A percentile compares a stretch with the other conserved stretches of the same genome.
Conservation (phyloP, 2,797 vertebrate genomes). For the Epinephelus awoara region DNA sequence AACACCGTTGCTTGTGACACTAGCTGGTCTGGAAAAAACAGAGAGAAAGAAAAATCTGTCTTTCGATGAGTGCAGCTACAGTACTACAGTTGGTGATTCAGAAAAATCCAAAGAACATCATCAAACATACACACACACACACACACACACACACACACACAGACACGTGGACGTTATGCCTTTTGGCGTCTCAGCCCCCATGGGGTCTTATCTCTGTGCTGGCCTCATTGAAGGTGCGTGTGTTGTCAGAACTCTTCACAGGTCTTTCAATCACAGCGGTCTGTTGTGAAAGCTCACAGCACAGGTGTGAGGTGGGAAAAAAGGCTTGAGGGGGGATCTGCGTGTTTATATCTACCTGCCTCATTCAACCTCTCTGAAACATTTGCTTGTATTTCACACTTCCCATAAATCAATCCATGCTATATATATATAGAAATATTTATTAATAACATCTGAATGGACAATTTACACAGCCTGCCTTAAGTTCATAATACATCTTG, state of each 20-base stretch:
- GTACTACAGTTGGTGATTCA: neutral
- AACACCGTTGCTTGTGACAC: too few species aligned
- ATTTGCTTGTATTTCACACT: neutral
- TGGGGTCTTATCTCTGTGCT: neutral
- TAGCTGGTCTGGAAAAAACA: too few species aligned
- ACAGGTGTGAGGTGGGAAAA: constrained; percentile 19
- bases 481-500: constrained; percentile 65
- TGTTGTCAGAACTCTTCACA: constrained; percentile 36
- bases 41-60: neutral
- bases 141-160: neutral
- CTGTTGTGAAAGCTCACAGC: constrained; percentile 29
- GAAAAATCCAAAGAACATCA: neutral
- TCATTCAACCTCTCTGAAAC: constrained; percentile 20
- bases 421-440: constrained; percentile 78
- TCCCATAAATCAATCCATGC: constrained; percentile 34
- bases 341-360: neutral
- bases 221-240: constrained; percentile 11
- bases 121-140: neutral
- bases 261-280: constrained; percentile 38
- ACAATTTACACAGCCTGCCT: constrained; percentile 67
- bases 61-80: neutral
- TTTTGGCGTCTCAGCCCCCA: neutral
- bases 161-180: neutral
- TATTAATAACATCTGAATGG: constrained; percentile 79
- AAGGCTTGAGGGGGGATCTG: constrained; percentile 2